Conservation (phyloP, 2,113 vertebrate genomes). For the Potamarius usumacintae region DNA sequence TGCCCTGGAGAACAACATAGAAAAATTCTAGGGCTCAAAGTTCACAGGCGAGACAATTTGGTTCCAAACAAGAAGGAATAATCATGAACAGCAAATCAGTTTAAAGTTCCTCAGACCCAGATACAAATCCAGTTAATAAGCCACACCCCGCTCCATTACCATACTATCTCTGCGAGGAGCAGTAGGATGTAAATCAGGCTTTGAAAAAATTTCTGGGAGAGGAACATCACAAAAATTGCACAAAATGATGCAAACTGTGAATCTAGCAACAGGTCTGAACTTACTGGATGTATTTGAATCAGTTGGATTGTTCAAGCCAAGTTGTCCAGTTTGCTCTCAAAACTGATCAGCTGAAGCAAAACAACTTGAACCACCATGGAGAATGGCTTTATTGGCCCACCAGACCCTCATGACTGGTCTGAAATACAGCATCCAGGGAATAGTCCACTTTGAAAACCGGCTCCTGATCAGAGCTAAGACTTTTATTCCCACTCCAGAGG, state of each 20-base stretch:
- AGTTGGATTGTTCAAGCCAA: neutral
- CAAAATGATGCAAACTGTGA: neutral
- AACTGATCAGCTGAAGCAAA: slow-evolving; percentile 11
- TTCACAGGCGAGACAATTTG: slow-evolving; percentile 61
- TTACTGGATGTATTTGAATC: too few species aligned
- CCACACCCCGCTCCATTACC: neutral
- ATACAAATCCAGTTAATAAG: neutral
- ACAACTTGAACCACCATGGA: slow-evolving; percentile 23
- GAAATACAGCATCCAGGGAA: neutral
- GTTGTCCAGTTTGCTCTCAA: neutral
- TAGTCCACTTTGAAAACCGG: neutral
- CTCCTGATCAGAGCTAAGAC: neutral
- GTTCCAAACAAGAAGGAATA: slow-evolving; percentile 2
- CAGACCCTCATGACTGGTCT: neutral
- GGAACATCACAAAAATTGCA: neutral
- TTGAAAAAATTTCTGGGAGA: neutral
- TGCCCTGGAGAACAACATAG: slow-evolving; percentile 58
- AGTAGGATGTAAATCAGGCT: neutral
- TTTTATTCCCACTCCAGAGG: neutral
- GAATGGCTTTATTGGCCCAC: slow-evolving; percentile 22
- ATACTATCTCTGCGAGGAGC: neutral
- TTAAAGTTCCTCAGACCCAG: neutral
- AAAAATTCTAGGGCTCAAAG: slow-evolving; percentile 35
- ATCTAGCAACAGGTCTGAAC: neutral
- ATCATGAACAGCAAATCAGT: neutral